Base-by-base conservation (phyloP, 2,888 invertebrate genomes). In the Apotomis betuletana region DNA sequence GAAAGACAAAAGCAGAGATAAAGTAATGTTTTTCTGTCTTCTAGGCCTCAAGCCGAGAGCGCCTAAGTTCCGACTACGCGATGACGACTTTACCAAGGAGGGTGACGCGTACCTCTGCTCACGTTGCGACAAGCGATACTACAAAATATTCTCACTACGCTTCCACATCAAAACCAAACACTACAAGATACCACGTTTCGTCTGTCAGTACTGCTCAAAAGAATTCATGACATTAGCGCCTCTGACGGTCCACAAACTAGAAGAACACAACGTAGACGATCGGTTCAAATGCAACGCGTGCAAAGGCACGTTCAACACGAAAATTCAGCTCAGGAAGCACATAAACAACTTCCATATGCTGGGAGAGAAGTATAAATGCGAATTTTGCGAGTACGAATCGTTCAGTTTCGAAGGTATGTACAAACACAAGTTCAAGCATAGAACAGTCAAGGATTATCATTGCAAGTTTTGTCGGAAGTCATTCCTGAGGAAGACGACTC, bases 381-480 rank as follows among this genome's bases (percentile, higher is more conserved):
- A 86, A 2, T 76, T 80, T 3, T 92, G 92, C 63, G 90, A 91
- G 0, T 91, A 86, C 65, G 90, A 89, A 46, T 83, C 87, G 0
- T 90, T 87, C 52, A 87, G 87, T 54, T 79, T 83, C 51, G 83
- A 83, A 46, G 78, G 83, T 46, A 75, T 91, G 79, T 85, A 87
- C 69, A 92, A 87, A 57, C 91, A 92, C n/a, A 88, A 87, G 72
- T 85, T 86, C n/a, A 88, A 85, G 36, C 94, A 94, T 63, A 90
- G 86, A 65, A 87, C 89, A 0, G 88, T 85, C 0, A 93, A 90
- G 70, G 89, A 92, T 36, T 84, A 85, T 67, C 88, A 91, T 13
- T 94, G 94, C 72, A 81, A 80, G 69, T 91, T 85, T 67, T 94
- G 94, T 75, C 84, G 81, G 72, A 94, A 94, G 74, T 83, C 90